phyloP scores from a whole-genome alignment of 1,140 invertebrate genomes.

The Calephelis virginiensis region DNA sequence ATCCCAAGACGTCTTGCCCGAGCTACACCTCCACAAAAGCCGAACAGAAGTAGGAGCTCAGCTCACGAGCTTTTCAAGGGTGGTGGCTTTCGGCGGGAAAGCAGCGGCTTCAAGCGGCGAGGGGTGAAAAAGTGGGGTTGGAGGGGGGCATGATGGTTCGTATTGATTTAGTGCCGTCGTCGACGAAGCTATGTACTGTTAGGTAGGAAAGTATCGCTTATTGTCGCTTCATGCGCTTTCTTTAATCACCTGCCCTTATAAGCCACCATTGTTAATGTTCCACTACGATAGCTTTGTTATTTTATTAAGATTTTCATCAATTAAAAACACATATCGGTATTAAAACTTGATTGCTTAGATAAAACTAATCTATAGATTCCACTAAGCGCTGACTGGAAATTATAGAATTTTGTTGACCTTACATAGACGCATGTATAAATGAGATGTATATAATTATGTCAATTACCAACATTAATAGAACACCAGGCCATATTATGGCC shows the following conservation, averaged over 20 bases:
- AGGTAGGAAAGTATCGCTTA: slow-evolving; percentile 61
- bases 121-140: slow-evolving; percentile 36
- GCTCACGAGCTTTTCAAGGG: slow-evolving; percentile 76
- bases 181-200: slow-evolving; percentile 72
- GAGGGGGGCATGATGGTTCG: slow-evolving; percentile 73
- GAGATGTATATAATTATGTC: no score
- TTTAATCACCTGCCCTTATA: slow-evolving; percentile 38
- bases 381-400: no score
- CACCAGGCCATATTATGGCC: no score
- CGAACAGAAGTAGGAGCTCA: slow-evolving; percentile 78
- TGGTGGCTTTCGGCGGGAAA: slow-evolving; percentile 76
- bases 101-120: slow-evolving; percentile 57
- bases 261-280: slow-evolving; percentile 14
- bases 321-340: no score
- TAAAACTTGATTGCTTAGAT: no score
- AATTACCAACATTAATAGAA: no score
- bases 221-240: slow-evolving; percentile 75
- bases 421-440: no score
- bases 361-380: no score
- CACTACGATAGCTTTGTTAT: not conserved
- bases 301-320: no score
- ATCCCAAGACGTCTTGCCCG: slow-evolving; percentile 68
- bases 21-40: slow-evolving; percentile 74
- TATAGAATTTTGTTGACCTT: no score
- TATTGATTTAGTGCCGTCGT: slow-evolving; percentile 80